phyloP scores from a whole-genome alignment of 92 coral and sea anemone genomes.

The Zoanthus gigantus region DNA sequence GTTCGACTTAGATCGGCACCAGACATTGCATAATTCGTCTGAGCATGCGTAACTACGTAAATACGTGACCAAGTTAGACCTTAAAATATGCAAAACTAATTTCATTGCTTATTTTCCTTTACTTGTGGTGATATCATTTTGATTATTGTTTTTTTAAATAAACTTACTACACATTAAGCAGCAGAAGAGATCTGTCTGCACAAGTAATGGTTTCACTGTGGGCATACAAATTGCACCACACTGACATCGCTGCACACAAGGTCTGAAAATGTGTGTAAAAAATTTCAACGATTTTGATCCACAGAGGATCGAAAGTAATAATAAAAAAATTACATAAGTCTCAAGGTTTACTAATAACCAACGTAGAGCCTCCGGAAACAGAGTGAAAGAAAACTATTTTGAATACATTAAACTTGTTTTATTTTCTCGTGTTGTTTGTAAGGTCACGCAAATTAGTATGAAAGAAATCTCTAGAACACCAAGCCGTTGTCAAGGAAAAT shows the following conservation, averaged over 20 bases:
- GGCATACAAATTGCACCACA: not conserved
- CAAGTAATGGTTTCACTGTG: not conserved
- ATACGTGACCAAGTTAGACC: conserved; percentile 21
- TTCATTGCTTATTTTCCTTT: conserved; percentile 10
- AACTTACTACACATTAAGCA: conserved; percentile 1
- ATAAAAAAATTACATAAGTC: not conserved
- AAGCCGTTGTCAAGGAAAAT: not conserved
- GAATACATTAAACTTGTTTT: conserved; percentile 35
- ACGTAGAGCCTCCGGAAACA: conserved; percentile 2
- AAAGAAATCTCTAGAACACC: not conserved
- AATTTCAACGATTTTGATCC: conserved; percentile 7
- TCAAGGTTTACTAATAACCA: not conserved
- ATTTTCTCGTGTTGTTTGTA: not conserved
- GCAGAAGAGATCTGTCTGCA: conserved; percentile 16
- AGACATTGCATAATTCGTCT: not conserved
- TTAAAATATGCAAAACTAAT: conserved; percentile 41
- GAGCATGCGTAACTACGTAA: conserved; percentile 27
- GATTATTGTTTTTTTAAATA: conserved; percentile 32
- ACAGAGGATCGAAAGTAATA: conserved; percentile 10
- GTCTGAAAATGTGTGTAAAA: not conserved
- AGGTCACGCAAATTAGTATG: not conserved
- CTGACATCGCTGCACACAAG: not conserved
- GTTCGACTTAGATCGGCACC: conserved; percentile 13
- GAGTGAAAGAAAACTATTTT: conserved; percentile 29
- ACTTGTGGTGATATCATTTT: conserved; percentile 23